Conservation (phyloP, 2,797 vertebrate species). For the Morelia viridis region DNA sequence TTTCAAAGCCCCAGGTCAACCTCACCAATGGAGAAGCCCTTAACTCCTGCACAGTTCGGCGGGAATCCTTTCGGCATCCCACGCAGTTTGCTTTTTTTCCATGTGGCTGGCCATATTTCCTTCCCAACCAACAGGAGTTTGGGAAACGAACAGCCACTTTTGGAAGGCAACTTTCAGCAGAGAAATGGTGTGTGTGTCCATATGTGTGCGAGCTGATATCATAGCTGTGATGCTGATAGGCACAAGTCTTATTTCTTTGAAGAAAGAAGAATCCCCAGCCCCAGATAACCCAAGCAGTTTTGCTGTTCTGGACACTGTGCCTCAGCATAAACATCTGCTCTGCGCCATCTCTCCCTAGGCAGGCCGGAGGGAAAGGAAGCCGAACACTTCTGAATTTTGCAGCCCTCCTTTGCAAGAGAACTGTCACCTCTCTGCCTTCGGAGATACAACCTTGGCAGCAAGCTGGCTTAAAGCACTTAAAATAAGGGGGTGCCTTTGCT, state of each 20-base stretch:
- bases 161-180: not conserved
- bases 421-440: not conserved
- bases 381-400: too few relatives aligned
- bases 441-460: not conserved
- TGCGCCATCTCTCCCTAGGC: not conserved
- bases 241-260: not conserved
- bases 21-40: not conserved
- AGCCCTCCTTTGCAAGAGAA: not conserved
- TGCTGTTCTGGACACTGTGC: not conserved
- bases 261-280: not conserved
- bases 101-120: not conserved
- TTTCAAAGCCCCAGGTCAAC: not conserved
- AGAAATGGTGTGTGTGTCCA: not conserved
- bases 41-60: not conserved
- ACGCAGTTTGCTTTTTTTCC: not conserved
- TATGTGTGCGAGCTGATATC: not conserved
- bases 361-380: not conserved
- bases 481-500: not conserved
- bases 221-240: not conserved
- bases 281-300: not conserved
- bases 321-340: not conserved
- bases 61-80: not conserved
- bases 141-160: not conserved
- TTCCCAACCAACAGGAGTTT: too few relatives aligned
- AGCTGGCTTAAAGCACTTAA: not conserved